These are phyloP conservation scores for Perdita meconis DNA, from an alignment of 2,888 invertebrate genomes.

Conservation along the genomic window DNA sequence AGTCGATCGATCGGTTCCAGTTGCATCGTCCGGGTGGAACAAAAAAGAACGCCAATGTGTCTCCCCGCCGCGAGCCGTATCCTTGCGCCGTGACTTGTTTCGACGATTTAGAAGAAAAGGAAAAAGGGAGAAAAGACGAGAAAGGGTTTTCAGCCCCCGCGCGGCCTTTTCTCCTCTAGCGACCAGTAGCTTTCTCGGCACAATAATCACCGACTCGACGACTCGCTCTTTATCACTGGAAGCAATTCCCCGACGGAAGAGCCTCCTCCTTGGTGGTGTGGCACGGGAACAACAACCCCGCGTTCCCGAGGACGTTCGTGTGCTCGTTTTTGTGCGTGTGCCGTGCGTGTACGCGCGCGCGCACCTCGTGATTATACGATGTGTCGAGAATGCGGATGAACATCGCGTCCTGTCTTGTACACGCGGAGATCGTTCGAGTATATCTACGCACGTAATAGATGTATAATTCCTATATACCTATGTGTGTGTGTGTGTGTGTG, in stretches of 20 bases:
- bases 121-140: background rate
- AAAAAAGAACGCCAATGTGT: background rate
- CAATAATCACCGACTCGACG: slow-evolving; percentile 36
- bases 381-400: slow-evolving; percentile 50
- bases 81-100: background rate
- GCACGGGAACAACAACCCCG: slow-evolving; percentile 28
- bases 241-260: slow-evolving; percentile 29
- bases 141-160: background rate
- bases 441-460: slow-evolving; percentile 54
- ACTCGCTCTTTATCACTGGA: slow-evolving; percentile 24
- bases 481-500: slow-evolving; percentile 35
- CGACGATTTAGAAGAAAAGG: background rate
- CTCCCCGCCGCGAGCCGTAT: too few relatives aligned
- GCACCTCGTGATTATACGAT: slow-evolving; percentile 46
- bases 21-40: background rate
- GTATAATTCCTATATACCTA: slow-evolving; percentile 38
- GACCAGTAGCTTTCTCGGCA: slow-evolving; percentile 22
- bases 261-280: slow-evolving; percentile 49
- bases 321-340: slow-evolving; percentile 38
- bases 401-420: slow-evolving; percentile 42
- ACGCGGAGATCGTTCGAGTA: slow-evolving; percentile 53
- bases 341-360: slow-evolving; percentile 47
- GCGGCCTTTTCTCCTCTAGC: slow-evolving; percentile 2
- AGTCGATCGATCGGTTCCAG: background rate
- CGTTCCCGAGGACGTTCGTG: slow-evolving; percentile 19